A percentile compares a stretch with the other conserved stretches of the same genome.
Evolutionary conservation across 2,113 vertebrate genomes (phyloP).

Genomic region (Corapipo altera): DNA sequence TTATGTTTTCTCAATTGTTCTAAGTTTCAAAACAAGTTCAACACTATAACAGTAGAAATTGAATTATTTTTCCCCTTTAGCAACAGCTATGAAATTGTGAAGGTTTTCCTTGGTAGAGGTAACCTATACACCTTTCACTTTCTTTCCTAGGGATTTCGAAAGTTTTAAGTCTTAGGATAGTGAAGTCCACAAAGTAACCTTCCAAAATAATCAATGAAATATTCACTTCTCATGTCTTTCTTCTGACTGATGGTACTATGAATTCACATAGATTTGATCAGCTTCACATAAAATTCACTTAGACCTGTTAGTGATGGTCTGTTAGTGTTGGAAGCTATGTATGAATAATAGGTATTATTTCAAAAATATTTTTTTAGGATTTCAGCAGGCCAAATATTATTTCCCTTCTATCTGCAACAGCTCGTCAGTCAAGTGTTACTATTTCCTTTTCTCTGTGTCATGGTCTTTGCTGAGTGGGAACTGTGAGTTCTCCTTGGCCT

Average conservation of each 20-base stretch:
- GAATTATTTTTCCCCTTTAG: not conserved
- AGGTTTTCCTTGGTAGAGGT: not conserved
- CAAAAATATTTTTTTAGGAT: not conserved
- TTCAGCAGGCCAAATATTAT: not conserved
- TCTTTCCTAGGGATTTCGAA: not conserved
- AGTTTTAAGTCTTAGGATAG: not conserved
- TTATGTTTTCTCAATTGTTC: not conserved
- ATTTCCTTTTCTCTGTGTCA: fast-evolving
- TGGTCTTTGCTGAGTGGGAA: not conserved
- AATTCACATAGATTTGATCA: not conserved
- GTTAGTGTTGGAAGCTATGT: not conserved
- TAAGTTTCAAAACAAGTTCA: not conserved
- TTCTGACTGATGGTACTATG: not conserved
- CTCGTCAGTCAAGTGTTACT: not conserved
- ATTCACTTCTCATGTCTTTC: not conserved
- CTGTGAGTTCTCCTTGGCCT: not conserved
- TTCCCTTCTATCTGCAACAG: not conserved
- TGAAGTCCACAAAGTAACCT: not conserved
- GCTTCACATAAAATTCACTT: not conserved
- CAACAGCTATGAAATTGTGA: not conserved
- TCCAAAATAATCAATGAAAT: not conserved
- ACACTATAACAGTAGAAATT: not conserved
- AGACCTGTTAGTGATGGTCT: not conserved
- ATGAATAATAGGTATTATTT: not conserved
- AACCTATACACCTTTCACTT: not conserved